A percentile compares a stretch with the other conserved stretches of the same genome.
phyloP scores from a whole-genome alignment of 2,113 vertebrate species.

The Chascanopsetta lugubris region DNA sequence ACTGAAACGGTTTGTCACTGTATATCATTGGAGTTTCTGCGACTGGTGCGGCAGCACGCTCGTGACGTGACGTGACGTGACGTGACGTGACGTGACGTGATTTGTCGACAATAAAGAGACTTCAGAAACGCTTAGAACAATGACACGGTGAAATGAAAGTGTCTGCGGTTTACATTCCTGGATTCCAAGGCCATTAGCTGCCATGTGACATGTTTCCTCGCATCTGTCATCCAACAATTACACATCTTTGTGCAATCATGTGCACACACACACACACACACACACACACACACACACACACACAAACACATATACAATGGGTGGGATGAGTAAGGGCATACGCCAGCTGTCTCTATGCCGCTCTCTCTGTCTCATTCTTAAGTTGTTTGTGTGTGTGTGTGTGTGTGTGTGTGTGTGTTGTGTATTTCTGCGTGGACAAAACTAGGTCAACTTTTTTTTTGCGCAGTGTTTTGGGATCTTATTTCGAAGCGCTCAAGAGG shows the following conservation, averaged over 20 bases:
- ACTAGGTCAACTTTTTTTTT: constrained; percentile 20
- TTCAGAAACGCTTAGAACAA: too few species aligned
- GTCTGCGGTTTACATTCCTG: too few species aligned
- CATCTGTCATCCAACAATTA: background rate
- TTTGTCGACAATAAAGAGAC: too few species aligned
- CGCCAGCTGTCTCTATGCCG: constrained; percentile 6
- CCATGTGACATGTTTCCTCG: background rate
- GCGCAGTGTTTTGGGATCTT: background rate
- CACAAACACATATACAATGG: background rate
- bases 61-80: too few species aligned
- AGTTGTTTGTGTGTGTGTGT: background rate
- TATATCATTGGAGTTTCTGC: background rate
- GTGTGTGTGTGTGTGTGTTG: background rate
- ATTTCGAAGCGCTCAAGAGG: background rate
- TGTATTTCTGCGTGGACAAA: constrained; percentile 5
- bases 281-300: background rate
- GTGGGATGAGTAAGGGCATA: constrained; percentile 14
- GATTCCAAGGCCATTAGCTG: background rate
- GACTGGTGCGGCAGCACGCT: background rate
- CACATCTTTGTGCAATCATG: too few species aligned
- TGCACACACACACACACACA: background rate
- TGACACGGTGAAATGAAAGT: too few species aligned
- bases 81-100: too few species aligned
- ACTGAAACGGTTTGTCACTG: background rate
- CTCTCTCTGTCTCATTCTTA: constrained; percentile 13